A percentile compares a stretch with the other conserved stretches of the same genome.
These are phyloP conservation scores for Dorcus parallelipipedus DNA, from an alignment of 2,888 invertebrate species.

Conservation along the genomic window DNA sequence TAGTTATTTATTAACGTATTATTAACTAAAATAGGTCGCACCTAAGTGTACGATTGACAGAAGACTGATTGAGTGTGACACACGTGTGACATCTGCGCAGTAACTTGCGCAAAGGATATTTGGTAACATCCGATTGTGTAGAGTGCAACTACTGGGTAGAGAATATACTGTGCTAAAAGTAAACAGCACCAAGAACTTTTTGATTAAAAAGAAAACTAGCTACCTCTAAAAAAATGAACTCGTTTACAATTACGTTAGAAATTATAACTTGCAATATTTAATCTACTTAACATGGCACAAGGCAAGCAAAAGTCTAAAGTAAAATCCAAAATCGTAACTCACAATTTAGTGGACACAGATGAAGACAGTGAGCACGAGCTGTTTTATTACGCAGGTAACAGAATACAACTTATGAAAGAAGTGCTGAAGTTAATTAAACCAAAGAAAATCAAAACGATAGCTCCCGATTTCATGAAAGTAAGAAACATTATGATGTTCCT, in stretches of 20 bases:
- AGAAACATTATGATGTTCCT: constrained; percentile 11
- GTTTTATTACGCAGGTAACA: constrained; percentile 42
- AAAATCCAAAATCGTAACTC: constrained; percentile 1
- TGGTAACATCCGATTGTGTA: no score
- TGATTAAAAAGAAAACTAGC: neutral
- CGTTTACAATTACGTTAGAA: no score
- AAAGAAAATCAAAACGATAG: constrained; percentile 45
- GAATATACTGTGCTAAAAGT: no score
- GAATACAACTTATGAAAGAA: constrained; percentile 48
- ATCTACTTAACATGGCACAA: neutral
- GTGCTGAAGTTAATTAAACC: constrained; percentile 46
- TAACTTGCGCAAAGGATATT: no score
- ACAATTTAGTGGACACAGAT: constrained; percentile 19
- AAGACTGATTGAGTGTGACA: no score
- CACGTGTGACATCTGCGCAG: no score
- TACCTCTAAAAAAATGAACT: neutral
- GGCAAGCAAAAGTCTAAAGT: constrained; percentile 8
- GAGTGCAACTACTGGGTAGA: no score
- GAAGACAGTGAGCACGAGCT: constrained; percentile 45
- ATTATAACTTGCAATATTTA: neutral
- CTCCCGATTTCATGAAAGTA: constrained; percentile 46
- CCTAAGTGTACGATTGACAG: no score
- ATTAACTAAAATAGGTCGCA: no score
- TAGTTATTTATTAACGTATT: no score
- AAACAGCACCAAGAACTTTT: no score